Percentiles rank a stretch among this genome's conserved stretches.
Conservation (phyloP, 2,113 vertebrate species). For the Labrus mixtus region DNA sequence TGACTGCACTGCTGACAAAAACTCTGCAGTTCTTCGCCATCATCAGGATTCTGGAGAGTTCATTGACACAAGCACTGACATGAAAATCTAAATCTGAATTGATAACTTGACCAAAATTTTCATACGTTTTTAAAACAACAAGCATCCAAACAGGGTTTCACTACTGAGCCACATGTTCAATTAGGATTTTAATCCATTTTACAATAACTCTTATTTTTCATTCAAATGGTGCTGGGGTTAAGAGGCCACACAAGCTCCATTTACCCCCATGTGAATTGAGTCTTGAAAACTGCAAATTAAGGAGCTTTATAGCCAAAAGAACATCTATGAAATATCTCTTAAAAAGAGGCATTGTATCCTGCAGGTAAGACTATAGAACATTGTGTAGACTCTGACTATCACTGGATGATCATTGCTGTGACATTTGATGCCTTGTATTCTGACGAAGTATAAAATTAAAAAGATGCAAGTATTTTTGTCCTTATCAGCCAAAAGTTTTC, state of each 20-base stretch:
- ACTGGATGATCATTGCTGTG: not conserved
- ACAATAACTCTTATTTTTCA: too few relatives aligned
- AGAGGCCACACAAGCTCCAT: too few relatives aligned
- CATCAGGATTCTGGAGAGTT: not conserved
- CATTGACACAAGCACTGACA: not conserved
- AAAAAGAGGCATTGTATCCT: not conserved
- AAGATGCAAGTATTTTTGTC: too few relatives aligned
- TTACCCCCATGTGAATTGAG: too few relatives aligned
- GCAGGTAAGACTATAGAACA: not conserved
- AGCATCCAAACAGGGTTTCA: not conserved
- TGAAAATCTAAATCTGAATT: not conserved
- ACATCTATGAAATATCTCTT: not conserved
- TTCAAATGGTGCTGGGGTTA: too few relatives aligned
- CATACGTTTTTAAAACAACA: too few relatives aligned
- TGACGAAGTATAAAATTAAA: not conserved
- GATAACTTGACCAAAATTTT: not conserved
- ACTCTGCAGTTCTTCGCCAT: not conserved
- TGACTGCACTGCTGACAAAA: conserved; percentile 7
- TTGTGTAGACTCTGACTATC: not conserved
- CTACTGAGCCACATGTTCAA: not conserved
- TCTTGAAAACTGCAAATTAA: not conserved
- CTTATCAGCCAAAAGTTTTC: too few relatives aligned
- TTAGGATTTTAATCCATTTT: too few relatives aligned
- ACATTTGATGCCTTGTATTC: not conserved
- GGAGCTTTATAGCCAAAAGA: not conserved